Conservation (phyloP, 2,888 invertebrate genomes). For the Dione juno region DNA sequence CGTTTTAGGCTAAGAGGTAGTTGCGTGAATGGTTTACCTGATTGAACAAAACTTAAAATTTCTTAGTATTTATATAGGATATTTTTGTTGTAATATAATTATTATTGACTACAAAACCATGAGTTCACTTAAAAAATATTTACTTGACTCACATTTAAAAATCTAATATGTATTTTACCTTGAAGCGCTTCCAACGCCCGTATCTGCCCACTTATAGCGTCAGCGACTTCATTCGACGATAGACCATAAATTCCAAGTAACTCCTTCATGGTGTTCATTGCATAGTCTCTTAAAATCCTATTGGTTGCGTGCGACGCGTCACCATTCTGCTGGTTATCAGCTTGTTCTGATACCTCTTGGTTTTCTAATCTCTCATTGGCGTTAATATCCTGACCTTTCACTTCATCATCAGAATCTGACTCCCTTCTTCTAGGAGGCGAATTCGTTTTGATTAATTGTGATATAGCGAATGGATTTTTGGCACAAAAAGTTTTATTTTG, state of each 20-base stretch:
- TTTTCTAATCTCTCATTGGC: conserved; percentile 75
- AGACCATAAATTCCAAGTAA: conserved; percentile 90
- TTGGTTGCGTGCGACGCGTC: conserved; percentile 79
- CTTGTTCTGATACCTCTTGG: conserved; percentile 66
- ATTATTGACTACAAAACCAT: too few relatives aligned
- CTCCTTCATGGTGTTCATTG: conserved; percentile 91
- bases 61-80: background rate
- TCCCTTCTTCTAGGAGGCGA: conserved; percentile 82
- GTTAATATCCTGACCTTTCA: conserved; percentile 78
- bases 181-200: conserved; percentile 87
- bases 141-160: conserved; percentile 18
- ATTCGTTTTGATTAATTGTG: conserved; percentile 81
- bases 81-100: background rate
- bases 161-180: conserved; percentile 68
- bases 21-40: conserved; percentile 77
- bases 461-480: conserved; percentile 83
- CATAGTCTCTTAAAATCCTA: conserved; percentile 88
- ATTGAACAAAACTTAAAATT: background rate
- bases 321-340: conserved; percentile 71
- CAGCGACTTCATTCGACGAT: conserved; percentile 87
- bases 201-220: conserved; percentile 87
- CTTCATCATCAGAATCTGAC: conserved; percentile 76
- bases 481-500: conserved; percentile 82
- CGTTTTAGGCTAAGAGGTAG: conserved; percentile 73
- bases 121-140: background rate